Evolutionary conservation across 2,113 vertebrate genomes (phyloP), one percentile per base, ranked within the genome.

Genomic region (Tachysurus fulvidraco): DNA sequence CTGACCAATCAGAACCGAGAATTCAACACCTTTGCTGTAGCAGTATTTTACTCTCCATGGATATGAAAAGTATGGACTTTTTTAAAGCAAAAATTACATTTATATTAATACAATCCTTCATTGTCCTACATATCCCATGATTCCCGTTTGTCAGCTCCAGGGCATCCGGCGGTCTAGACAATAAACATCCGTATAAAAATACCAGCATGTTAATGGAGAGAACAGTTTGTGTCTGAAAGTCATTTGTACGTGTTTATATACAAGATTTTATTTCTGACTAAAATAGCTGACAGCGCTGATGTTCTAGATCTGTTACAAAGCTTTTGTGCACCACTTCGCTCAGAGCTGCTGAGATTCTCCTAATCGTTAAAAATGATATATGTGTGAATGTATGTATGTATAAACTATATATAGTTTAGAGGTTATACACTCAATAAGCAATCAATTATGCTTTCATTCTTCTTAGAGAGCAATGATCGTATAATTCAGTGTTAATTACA

Each of bases 391-490:
- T 50, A 4, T 50, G 8, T 50, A 50, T 50, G 8, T 50, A 50
- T 9, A 50, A 5, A 50, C 46, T 50, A 50, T 50, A 50, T 50
- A 50, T 50, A 57, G 4, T 78, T 76, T 52, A 76, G 12, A 54
- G 28, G 17, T 41, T 54, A 5, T 25, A 28, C n/a, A 55, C 25
- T 55, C 76, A 55, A 55, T 3, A 28, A 25, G 21, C 23, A 74
- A 77, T 44, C 55, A 28, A 78, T 54, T 23, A 59, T 12, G 10
- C 78, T 59, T 80, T 80, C 54, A 80, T 80, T 80, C 54, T 59
- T 23, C 8, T 19, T 36, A 10, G 28, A 80, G 55, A 80, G 77
- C 76, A 59, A 10, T 30, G 41, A 46, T 5, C 23, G 41, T 25
- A 11, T 50, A 74, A 74, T 25, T 74, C 1, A 74, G 71, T 71